Evolutionary conservation across 2,113 vertebrate species (phyloP).

Genomic region (Alexandromys fortis): DNA sequence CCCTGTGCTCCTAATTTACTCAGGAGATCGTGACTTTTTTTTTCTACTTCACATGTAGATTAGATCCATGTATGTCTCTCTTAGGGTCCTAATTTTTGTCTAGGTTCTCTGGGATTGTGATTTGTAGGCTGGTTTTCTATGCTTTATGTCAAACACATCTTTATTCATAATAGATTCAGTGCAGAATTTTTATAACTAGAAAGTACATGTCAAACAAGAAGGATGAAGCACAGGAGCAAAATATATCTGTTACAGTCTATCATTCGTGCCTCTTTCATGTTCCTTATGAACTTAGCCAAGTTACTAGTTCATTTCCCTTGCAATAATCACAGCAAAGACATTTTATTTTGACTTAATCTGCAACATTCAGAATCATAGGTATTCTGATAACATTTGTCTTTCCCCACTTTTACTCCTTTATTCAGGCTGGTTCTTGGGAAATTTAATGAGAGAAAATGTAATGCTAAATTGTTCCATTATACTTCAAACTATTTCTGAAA

Average conservation of each 20-base stretch:
- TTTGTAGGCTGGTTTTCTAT: too few relatives aligned
- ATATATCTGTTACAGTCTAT: not conserved
- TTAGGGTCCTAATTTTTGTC: too few relatives aligned
- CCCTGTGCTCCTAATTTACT: too few relatives aligned
- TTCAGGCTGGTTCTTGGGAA: not conserved
- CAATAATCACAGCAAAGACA: not conserved
- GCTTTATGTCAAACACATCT: slow-evolving; percentile 44
- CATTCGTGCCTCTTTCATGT: not conserved
- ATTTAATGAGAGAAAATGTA: slow-evolving; percentile 19
- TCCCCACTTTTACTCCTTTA: slow-evolving; percentile 37
- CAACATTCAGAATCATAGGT: not conserved
- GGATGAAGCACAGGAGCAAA: not conserved
- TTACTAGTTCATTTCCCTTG: not conserved
- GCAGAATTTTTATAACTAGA: slow-evolving; percentile 34
- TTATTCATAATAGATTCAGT: slow-evolving; percentile 62
- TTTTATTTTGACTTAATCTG: slow-evolving; percentile 14
- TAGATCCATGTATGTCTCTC: too few relatives aligned
- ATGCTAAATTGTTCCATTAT: not conserved
- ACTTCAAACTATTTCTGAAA: not conserved
- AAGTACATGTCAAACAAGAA: not conserved
- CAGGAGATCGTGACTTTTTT: too few relatives aligned
- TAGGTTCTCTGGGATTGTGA: too few relatives aligned
- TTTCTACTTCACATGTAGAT: too few relatives aligned
- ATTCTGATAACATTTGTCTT: not conserved
- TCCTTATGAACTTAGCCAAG: not conserved